Percentiles rank a stretch among this genome's conserved stretches.
phyloP scores from a whole-genome alignment of 2,888 invertebrate genomes.

The Mythimna albipuncta region DNA sequence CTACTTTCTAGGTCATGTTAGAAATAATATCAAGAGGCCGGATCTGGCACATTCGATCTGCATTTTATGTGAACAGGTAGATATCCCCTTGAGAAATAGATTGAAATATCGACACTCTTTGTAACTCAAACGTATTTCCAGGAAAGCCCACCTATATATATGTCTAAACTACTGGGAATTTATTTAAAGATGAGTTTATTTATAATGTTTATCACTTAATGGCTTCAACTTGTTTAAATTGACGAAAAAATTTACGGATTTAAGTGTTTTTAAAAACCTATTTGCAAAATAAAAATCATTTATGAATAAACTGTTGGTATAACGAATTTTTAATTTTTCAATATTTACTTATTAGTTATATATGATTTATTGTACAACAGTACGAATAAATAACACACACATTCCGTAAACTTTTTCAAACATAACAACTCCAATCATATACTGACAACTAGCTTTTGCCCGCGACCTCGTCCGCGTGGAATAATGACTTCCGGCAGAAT shows the following conservation, averaged over 20 bases:
- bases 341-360: not conserved
- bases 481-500: too few species aligned
- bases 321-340: not conserved
- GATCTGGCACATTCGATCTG: constrained; percentile 28
- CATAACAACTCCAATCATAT: too few species aligned
- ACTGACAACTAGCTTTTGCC: too few species aligned
- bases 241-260: too few species aligned
- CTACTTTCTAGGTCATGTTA: constrained; percentile 17
- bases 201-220: not conserved
- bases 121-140: constrained; percentile 36
- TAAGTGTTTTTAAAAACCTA: too few species aligned
- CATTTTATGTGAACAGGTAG: constrained; percentile 26
- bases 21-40: not conserved
- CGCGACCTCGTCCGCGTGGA: too few species aligned
- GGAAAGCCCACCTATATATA: constrained; percentile 4
- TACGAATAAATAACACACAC: too few species aligned
- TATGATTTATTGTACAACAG: too few species aligned
- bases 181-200: not conserved
- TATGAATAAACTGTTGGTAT: not conserved
- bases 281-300: too few species aligned
- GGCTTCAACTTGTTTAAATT: too few species aligned
- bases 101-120: constrained; percentile 42
- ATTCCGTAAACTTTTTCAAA: too few species aligned
- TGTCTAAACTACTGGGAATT: constrained; percentile 3
- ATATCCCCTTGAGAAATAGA: constrained; percentile 13